Base-by-base conservation (phyloP, 2,888 invertebrate genomes). In the Priocnemis perturbator region DNA sequence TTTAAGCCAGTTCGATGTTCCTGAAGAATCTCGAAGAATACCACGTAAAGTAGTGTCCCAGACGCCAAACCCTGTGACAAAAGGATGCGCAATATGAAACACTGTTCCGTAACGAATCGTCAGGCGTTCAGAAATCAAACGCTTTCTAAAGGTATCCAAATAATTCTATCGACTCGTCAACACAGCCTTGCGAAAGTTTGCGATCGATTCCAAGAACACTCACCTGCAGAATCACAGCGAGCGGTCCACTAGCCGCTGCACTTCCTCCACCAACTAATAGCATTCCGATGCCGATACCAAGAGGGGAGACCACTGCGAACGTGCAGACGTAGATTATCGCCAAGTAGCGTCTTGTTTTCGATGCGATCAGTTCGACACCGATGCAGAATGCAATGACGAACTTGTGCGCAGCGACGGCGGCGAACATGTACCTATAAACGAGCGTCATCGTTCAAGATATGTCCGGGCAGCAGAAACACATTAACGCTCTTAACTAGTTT, bases 11-110 rank as follows among this genome's bases (percentile, higher is more conserved):
- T 88, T 44, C 90, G 88, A 59, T 91, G 90, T 50, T 90, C 90
- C 55, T 93, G 93, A 82, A 98, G 92, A 64, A 98, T 95, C 90
- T 98, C 98, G 89, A 98, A 98, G 91, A 98, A 98, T n/a, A 98
- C 97, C 17, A 98, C 97, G 90, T 98, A 98, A 3, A 98, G 90
- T 53, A 98, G 92, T 0, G 98, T 98, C 15, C 98, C 98, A 56
- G 96, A 94, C 0, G 98, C 98, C 68, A 98, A 90, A 2, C 97
- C 97, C 90, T 98, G 95, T 15, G 88, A 68, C 2, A 26, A 45
- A 2, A 15, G 3, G 15, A 60, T 0, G 21, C 3, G 11, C n/a
- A 14, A 20, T 30, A 44, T 17, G 11, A 19, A 30, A n/a, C 37
- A 26, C 56, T n/a, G 20, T 11, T 0, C 15, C 4, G 3, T 5